Base-by-base conservation (phyloP, 2,888 invertebrate species). In the Euplexia lucipara region DNA sequence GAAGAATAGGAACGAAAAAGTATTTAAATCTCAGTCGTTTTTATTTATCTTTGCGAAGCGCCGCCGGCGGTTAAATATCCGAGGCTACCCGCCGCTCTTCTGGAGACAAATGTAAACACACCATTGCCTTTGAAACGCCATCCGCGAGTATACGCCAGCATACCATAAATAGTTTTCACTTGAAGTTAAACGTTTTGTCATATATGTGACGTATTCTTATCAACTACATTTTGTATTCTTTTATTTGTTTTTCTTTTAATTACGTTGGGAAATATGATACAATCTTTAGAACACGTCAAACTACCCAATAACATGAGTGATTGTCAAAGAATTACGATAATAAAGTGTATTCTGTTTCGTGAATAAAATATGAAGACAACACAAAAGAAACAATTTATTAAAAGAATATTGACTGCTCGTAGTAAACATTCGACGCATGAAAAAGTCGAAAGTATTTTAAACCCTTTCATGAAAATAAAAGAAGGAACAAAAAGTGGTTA, bases 21-120 rank as follows among this genome's bases (percentile, higher is more conserved):
- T 92, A 92, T 92, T 93, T 91, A 92, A 93, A 92, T 91, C 90
- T 87, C 86, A 84, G 88, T 84, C 86, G 86, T 87, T 91, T 88
- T 89, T 93, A 92, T 93, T 93, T 93, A 90, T 91, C 90, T 92
- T 92, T 88, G 86, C 84, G 83, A 86, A 89, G 85, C 89, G 90
- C 91, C 88, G 84, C 72, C 85, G 88, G 92, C 89, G 90, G 91
- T 92, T 92, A 91, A 92, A 93, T 92, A 92, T 92, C 92, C 89
- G 89, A 86, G 90, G 89, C 84, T 86, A 86, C 87, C 87, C 84
- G 48, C 52, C 63, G 86, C 85, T 85, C 88, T 87, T 84, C 86
- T 86, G 81, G 88, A 91, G 90, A 90, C 91, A 90, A 92, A 91
- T 90, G 91, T 91, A 92, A 93, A 92, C 91, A 93, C 86, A 85